A percentile compares a stretch with the other conserved stretches of the same genome.
Conservation (phyloP, 2,888 invertebrate genomes). For the Heliconius charithonia region DNA sequence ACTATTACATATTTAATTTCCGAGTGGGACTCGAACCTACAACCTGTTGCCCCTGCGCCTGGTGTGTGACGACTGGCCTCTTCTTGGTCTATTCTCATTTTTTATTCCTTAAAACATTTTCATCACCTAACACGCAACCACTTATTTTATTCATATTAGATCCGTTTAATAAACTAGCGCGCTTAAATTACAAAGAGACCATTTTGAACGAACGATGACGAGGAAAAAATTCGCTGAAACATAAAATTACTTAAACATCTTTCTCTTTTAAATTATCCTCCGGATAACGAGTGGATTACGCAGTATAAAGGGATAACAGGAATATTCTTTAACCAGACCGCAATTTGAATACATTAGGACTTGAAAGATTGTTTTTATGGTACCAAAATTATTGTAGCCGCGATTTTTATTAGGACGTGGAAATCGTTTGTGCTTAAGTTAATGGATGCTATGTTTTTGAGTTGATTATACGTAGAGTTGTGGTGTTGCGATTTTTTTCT, state of each 20-base stretch:
- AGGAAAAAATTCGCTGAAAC: slow-evolving; percentile 21
- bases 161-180: slow-evolving; percentile 5
- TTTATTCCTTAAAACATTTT: not conserved
- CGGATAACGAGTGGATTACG: slow-evolving; percentile 64
- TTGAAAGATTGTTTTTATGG: slow-evolving; percentile 57
- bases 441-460: slow-evolving; percentile 13
- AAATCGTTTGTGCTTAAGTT: slow-evolving; percentile 17
- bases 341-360: slow-evolving; percentile 68
- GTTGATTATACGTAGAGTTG: not conserved
- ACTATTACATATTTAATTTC: too few relatives aligned
- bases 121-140: not conserved
- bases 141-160: slow-evolving; percentile 7
- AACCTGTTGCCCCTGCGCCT: too few relatives aligned
- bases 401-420: slow-evolving; percentile 35
- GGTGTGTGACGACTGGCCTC: too few relatives aligned
- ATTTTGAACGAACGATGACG: slow-evolving; percentile 5
- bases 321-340: slow-evolving; percentile 56
- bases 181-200: slow-evolving; percentile 1
- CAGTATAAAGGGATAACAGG: slow-evolving; percentile 57
- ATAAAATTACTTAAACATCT: slow-evolving; percentile 27
- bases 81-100: too few relatives aligned
- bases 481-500: not conserved
- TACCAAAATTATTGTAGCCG: slow-evolving; percentile 40
- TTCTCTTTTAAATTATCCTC: slow-evolving; percentile 57
- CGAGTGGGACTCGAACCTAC: too few relatives aligned